Evolutionary conservation across 2,113 vertebrate species (phyloP).

Genomic region (Epinephelus moara): DNA sequence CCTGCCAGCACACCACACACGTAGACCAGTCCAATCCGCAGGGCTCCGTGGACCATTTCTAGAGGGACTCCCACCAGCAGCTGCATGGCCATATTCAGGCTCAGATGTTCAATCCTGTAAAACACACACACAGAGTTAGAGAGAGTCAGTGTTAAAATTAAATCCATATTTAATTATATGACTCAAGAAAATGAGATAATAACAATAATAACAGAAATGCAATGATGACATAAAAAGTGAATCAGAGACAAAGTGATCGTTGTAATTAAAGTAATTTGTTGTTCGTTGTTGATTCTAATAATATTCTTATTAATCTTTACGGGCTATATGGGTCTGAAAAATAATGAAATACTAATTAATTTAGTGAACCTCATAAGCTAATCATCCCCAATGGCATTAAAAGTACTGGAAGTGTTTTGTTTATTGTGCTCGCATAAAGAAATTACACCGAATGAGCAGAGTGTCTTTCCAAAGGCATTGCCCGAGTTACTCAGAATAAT

Average conservation of each 20-base stretch:
- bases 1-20: slow-evolving; percentile 96
- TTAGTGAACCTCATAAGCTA: not conserved
- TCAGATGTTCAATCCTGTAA: slow-evolving; percentile 95
- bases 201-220: not conserved
- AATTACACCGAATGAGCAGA: not conserved
- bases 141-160: not conserved
- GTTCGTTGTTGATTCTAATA: not conserved
- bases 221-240: not conserved
- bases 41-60: slow-evolving; percentile 97
- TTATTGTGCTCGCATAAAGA: not conserved
- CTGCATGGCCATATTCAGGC: slow-evolving; percentile 96
- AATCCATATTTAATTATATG: not conserved
- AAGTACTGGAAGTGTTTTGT: not conserved
- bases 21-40: slow-evolving; percentile 94
- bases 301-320: not conserved
- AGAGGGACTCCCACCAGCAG: slow-evolving; percentile 96
- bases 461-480: not conserved
- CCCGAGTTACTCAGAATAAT: not conserved
- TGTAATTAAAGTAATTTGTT: not conserved
- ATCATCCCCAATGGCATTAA: not conserved
- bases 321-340: not conserved
- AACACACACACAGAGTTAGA: slow-evolving; percentile 61
- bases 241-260: not conserved
- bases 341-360: not conserved
- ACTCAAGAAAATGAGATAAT: not conserved